These are phyloP conservation scores for Mechanitis messenoides DNA, from an alignment of 2,888 invertebrate species.

Conservation along the genomic window DNA sequence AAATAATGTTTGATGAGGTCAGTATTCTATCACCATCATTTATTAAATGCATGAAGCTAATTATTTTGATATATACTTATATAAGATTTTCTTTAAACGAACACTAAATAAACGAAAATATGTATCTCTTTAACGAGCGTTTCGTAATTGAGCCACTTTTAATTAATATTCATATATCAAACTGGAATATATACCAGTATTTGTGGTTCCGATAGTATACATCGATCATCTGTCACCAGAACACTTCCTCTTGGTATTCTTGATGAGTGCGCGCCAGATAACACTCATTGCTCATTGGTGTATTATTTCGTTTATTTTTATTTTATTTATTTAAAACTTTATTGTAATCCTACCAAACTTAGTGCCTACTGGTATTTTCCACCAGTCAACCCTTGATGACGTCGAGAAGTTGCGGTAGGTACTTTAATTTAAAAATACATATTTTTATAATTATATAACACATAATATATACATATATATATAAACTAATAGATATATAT, in stretches of 20 bases:
- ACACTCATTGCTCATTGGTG: slow-evolving; percentile 26
- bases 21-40: slow-evolving; percentile 16
- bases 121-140: neutral
- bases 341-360: no score
- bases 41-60: neutral
- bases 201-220: slow-evolving; percentile 34
- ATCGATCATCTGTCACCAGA: slow-evolving; percentile 50
- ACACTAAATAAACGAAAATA: neutral
- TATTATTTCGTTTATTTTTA: slow-evolving; percentile 21
- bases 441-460: no score
- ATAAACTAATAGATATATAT: no score
- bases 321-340: neutral
- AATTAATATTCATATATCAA: slow-evolving; percentile 1
- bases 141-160: neutral
- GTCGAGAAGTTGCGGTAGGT: no score
- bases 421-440: no score
- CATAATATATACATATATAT: no score
- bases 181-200: slow-evolving; percentile 23
- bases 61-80: no score
- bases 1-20: slow-evolving; percentile 40
- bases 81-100: neutral
- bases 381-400: no score
- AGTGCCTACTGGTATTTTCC: no score
- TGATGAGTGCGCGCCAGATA: slow-evolving; percentile 24
- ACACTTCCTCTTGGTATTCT: slow-evolving; percentile 43